Evolutionary conservation across 2,797 vertebrate genomes (phyloP).

Genomic region (Anguilla marmorata): DNA sequence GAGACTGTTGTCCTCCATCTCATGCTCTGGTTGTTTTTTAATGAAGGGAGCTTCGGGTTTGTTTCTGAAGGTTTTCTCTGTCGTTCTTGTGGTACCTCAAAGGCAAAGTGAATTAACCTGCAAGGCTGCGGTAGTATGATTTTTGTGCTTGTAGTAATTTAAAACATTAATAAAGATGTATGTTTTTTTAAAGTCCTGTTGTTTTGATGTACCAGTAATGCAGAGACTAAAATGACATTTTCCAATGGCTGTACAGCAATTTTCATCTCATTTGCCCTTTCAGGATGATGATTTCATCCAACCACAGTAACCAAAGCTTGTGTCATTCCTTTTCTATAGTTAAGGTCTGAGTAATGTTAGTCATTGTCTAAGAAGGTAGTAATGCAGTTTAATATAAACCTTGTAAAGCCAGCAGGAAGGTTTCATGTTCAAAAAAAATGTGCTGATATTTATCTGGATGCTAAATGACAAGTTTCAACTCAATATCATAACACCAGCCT

Average conservation of each 20-base stretch:
- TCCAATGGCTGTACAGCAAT: slow-evolving; percentile 25
- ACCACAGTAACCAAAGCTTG: slow-evolving; percentile 27
- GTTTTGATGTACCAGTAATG: slow-evolving; percentile 17
- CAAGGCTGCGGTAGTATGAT: neutral
- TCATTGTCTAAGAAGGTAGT: slow-evolving; percentile 15
- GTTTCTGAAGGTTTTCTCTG: too few species aligned
- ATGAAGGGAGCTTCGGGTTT: neutral
- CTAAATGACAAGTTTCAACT: slow-evolving; percentile 11
- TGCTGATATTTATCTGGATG: neutral
- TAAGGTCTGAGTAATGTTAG: neutral
- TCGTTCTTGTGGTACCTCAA: neutral
- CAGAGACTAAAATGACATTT: slow-evolving; percentile 20
- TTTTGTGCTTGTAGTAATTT: slow-evolving; percentile 5
- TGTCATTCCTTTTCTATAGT: slow-evolving; percentile 2
- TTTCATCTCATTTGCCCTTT: slow-evolving; percentile 24
- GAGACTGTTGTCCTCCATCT: neutral
- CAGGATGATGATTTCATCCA: slow-evolving; percentile 25
- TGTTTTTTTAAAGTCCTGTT: slow-evolving; percentile 9
- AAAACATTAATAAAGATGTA: slow-evolving; percentile 15
- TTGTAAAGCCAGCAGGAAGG: neutral
- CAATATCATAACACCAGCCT: neutral
- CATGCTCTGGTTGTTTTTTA: slow-evolving; percentile 4
- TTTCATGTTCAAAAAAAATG: slow-evolving; percentile 2
- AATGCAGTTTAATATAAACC: slow-evolving; percentile 5
- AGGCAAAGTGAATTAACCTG: neutral